These are phyloP conservation scores for Andrena dorsata DNA, from an alignment of 2,888 invertebrate species.

Conservation along the genomic window DNA sequence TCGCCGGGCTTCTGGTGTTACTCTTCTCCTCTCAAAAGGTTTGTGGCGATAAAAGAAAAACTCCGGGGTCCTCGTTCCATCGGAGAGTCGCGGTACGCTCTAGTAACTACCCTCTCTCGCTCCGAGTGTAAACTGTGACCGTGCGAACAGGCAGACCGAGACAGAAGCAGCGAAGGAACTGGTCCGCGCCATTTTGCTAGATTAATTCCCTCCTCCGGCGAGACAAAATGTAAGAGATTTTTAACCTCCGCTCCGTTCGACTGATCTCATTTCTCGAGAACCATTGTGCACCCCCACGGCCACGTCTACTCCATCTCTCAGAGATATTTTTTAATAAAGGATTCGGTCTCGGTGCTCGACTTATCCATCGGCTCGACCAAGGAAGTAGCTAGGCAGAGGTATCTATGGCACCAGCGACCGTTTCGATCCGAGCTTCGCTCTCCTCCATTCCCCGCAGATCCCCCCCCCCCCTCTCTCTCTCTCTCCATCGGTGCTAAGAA, in stretches of 20 bases:
- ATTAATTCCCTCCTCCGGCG: slow-evolving; percentile 58
- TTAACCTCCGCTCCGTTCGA: slow-evolving; percentile 40
- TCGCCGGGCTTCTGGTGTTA: background rate
- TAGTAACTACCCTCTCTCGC: slow-evolving; percentile 64
- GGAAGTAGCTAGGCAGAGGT: slow-evolving; percentile 8
- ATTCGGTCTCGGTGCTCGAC: slow-evolving; percentile 56
- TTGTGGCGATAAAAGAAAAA: background rate
- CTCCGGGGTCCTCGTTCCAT: background rate
- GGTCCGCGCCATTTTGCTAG: slow-evolving; percentile 54
- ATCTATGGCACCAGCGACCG: slow-evolving; percentile 17
- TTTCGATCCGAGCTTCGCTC: slow-evolving; percentile 9
- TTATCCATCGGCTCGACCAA: slow-evolving; percentile 50
- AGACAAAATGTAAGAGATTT: slow-evolving; percentile 57
- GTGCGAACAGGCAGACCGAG: slow-evolving; percentile 28
- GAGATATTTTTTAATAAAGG: slow-evolving; percentile 72
- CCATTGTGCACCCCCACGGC: slow-evolving; percentile 28
- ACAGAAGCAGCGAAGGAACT: slow-evolving; percentile 39
- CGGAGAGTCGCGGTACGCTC: slow-evolving; percentile 50
- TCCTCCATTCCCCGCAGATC: background rate
- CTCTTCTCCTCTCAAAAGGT: background rate
- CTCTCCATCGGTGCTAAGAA: slow-evolving; percentile 9
- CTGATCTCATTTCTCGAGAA: slow-evolving; percentile 16
- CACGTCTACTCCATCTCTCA: slow-evolving; percentile 28
- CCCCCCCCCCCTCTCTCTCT: background rate
- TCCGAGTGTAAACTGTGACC: slow-evolving; percentile 5